These are phyloP conservation scores for Halocynthia aurantium DNA, from an alignment of 23 tunicate species.

Conservation along the genomic window DNA sequence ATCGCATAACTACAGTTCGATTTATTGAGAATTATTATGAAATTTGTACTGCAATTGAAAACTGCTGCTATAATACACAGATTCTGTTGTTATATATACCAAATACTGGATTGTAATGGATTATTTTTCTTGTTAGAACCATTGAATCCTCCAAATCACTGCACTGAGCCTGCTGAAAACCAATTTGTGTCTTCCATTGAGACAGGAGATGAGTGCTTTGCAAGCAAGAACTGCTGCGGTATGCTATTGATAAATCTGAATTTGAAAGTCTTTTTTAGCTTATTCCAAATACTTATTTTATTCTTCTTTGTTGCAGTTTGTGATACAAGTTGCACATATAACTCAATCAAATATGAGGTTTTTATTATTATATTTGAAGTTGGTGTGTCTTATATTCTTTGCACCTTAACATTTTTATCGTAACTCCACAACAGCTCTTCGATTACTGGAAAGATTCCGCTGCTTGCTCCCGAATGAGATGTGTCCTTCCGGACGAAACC, in stretches of 20 bases:
- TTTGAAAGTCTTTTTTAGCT: not conserved
- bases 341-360: not conserved
- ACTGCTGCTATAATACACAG: too few species aligned
- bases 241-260: not conserved
- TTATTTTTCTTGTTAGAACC: constrained; percentile 20
- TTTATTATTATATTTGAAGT: too few species aligned
- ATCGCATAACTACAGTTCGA: too few species aligned
- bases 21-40: too few species aligned
- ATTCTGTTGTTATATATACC: too few species aligned
- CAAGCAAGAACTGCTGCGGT: constrained; percentile 54
- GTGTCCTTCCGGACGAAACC: constrained; percentile 30
- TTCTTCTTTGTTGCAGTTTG: constrained; percentile 14
- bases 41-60: too few species aligned
- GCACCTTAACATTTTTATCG: not conserved
- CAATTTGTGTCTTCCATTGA: constrained; percentile 30
- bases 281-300: not conserved
- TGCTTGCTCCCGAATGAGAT: constrained; percentile 36
- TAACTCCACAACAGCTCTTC: constrained; percentile 16
- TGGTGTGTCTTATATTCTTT: too few species aligned
- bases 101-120: not conserved
- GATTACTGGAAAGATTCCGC: constrained; percentile 32
- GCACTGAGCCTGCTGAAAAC: constrained; percentile 31
- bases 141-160: constrained; percentile 13
- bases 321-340: constrained; percentile 25
- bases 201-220: constrained; percentile 44